phyloP scores from a whole-genome alignment of 1,140 invertebrate species.

The Zophobas morio region DNA sequence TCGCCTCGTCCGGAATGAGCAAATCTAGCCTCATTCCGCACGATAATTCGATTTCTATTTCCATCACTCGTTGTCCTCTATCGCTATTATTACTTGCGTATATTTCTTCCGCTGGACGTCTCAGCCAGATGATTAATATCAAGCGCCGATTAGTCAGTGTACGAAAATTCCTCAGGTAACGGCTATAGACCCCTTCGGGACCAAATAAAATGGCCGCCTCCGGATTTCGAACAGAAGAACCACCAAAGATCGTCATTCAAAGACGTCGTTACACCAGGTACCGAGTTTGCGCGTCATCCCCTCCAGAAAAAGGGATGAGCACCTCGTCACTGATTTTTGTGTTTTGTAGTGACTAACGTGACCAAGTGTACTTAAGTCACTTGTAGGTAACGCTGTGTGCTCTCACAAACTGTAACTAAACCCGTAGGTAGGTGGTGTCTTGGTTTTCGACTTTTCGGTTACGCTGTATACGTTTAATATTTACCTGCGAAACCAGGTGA shows the following conservation, averaged over 20 bases:
- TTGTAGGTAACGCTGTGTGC: background rate
- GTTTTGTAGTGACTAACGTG: slow-evolving; percentile 35
- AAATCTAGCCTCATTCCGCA: slow-evolving; percentile 10
- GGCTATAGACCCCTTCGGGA: slow-evolving; percentile 60
- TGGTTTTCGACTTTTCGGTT: no score
- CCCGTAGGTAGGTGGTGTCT: slow-evolving; percentile 14
- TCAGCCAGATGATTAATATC: slow-evolving; percentile 5
- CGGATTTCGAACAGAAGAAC: slow-evolving; percentile 59
- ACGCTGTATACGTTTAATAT: background rate
- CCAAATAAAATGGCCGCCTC: slow-evolving; percentile 61
- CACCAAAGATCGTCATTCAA: slow-evolving; percentile 59
- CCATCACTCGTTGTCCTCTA: slow-evolving; percentile 17
- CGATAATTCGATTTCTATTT: slow-evolving; percentile 26
- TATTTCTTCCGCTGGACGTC: slow-evolving; percentile 10
- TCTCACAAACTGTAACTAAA: slow-evolving; percentile 10
- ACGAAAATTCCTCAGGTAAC: slow-evolving; percentile 55
- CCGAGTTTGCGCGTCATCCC: slow-evolving; percentile 47
- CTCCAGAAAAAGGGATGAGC: slow-evolving; percentile 8
- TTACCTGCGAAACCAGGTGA: background rate
- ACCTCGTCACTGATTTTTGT: slow-evolving; percentile 31
- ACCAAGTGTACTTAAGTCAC: background rate
- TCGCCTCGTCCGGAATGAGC: background rate
- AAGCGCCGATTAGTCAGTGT: slow-evolving; percentile 44
- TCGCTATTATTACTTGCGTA: slow-evolving; percentile 35
- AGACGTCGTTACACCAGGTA: slow-evolving; percentile 64